Evolutionary conservation across 2,888 invertebrate genomes (phyloP), one percentile per base, ranked within the genome.

Genomic region (Lasioglossum vierecki): DNA sequence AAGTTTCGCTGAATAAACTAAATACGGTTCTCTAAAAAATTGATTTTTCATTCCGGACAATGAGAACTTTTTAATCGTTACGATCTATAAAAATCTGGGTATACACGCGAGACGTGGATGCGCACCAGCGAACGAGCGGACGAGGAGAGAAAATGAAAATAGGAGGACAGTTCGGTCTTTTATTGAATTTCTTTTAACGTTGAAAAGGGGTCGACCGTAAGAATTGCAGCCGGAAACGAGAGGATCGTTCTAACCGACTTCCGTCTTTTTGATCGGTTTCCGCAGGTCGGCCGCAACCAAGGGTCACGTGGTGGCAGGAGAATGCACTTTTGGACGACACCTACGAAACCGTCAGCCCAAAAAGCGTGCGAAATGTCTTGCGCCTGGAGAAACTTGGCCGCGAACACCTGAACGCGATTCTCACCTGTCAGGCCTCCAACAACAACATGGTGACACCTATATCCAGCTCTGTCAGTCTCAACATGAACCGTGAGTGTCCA

Each of bases 251-350:
- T 63, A 53, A 53, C 60, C 13, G 41, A 75, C 60, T 60, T 41
- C 66, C 66, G 66, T 66, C 35, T 66, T 66, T 79, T 53, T 63
- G 53, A 80, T 74, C 73, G 72, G 77, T 86, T 83, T 81, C 76
- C 93, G 11, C 94, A 98, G 98, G 98, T 90, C 96, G 97, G 80
- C 98, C 98, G 0, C 96, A 96, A 30, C 97, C 97, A 0, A 96
- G 96, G 8, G 97, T 98, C 87, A 97, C 97, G 82, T 98, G 97
- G 97, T 97, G 97, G 96, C 97, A 97, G 84, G 97, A 97, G 88
- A 96, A 97, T 88, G 96, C 97, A 4, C 95, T 97, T 66, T 95
- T 97, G 80, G 97, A 97, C 93, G 97, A 97, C 92, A 96, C 96
- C 57, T 97, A 96, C 91, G 97, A 97, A 91, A 96, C 96, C 39